Evolutionary conservation across 2,797 vertebrate species (phyloP), one percentile per base, ranked within the genome.

Genomic region (Valencia hispanica): DNA sequence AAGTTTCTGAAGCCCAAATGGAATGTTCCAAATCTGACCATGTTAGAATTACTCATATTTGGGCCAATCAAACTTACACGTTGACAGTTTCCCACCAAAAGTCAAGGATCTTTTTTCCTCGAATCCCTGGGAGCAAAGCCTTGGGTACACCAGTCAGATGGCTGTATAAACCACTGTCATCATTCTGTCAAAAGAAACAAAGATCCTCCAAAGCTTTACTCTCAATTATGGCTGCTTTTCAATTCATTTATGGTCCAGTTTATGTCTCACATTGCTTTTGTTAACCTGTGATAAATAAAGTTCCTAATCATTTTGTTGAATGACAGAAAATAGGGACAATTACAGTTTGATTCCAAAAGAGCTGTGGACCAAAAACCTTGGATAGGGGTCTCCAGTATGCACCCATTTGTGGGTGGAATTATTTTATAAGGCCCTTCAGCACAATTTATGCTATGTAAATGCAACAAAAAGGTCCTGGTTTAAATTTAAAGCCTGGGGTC

Each of bases 81-180:
- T 96, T 96, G 68, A 97, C 95, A 0, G 92, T 94, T 90, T 96
- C 95, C 96, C 96, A 96, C 96, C 96, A 96, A 75, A 96, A 96
- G 82, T 97, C 95, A 34, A 96, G 90, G 68, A 97, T 96, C 84
- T 96, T 97, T 89, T 94, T 96, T 3, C 96, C 96, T 41, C 95
- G 94, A 0, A 90, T 92, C 32, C 96, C 96, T 63, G 96, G 96
- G 27, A 97, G 92, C 79, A 97, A 83, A 41, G 96, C 96, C 88
- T 96, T 96, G 0, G 96, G 96, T 0, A 97, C 93, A 1, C 95
- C 94, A 0, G 88, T 70, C 75, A 97, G 86, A 81, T 95, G 94
- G 68, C 89, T 82, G 83, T 96, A 96, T 10, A 96, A 81, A 18
- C 96, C 95, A 0, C 95, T 96, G 63, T 92, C 90, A 83, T 97